Percentiles rank a stretch among this genome's conserved stretches.
Evolutionary conservation across 2,113 vertebrate species (phyloP).

Genomic region (Vidua macroura): DNA sequence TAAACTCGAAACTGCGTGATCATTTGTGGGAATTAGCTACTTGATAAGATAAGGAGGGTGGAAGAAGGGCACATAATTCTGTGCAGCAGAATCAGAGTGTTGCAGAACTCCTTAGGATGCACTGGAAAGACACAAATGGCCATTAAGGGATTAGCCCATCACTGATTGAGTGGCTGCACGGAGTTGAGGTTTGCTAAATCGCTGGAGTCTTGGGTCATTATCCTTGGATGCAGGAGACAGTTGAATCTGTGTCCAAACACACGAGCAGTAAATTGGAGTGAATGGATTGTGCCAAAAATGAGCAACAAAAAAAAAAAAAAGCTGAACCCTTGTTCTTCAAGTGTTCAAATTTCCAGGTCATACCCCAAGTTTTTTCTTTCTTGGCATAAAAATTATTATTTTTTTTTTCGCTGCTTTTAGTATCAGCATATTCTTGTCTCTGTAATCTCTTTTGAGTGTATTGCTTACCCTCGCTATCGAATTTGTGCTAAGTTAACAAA

Average conservation of each 20-base stretch:
- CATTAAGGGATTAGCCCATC: constrained; percentile 81
- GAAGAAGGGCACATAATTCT: constrained; percentile 45
- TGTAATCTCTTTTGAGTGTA: constrained; percentile 50
- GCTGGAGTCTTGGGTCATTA: constrained; percentile 64
- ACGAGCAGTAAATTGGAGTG: constrained; percentile 64
- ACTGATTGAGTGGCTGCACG: constrained; percentile 56
- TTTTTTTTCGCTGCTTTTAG: constrained; percentile 31
- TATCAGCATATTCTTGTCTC: constrained; percentile 65
- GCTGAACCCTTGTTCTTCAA: constrained; percentile 58
- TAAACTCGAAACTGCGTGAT: constrained; percentile 62
- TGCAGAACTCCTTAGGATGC: constrained; percentile 66
- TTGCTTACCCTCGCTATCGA: constrained; percentile 57
- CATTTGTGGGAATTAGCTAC: constrained; percentile 79
- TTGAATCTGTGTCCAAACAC: constrained; percentile 58
- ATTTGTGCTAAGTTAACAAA: constrained; percentile 49
- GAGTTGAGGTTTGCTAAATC: constrained; percentile 73
- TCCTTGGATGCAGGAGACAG: constrained; percentile 70
- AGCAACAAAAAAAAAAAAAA: constrained; percentile 10
- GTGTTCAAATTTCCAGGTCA: constrained; percentile 69
- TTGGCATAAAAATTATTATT: constrained; percentile 61
- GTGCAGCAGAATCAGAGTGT: constrained; percentile 56
- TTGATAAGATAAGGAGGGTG: constrained; percentile 76
- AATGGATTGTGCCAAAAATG: constrained; percentile 42
- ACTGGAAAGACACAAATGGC: constrained; percentile 70
- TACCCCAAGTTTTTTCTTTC: constrained; percentile 29